Conservation (phyloP, 2,797 vertebrate genomes). For the Todus mexicanus region DNA sequence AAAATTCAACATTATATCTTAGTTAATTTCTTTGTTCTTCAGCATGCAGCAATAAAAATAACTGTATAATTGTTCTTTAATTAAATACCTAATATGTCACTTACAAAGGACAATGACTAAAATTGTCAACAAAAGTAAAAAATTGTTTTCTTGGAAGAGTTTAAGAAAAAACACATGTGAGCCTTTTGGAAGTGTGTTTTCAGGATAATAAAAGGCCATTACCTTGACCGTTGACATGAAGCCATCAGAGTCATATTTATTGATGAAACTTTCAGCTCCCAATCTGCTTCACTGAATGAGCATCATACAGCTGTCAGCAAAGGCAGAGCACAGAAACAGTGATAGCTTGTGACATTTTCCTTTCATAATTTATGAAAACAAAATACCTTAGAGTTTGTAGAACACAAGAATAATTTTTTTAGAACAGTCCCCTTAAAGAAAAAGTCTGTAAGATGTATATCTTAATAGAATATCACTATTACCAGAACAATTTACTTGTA, state of each 20-base stretch:
- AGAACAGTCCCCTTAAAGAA: not conserved
- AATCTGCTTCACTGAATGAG: conserved; percentile 97
- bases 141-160: conserved; percentile 21
- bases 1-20: not conserved
- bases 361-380: conserved; percentile 99
- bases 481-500: conserved; percentile 2
- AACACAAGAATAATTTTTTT: conserved; percentile 46
- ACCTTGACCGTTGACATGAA: conserved; percentile 98
- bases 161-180: not conserved
- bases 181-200: conserved; percentile 65
- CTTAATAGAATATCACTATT: not conserved
- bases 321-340: conserved; percentile 87
- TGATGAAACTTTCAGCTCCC: conserved; percentile 99
- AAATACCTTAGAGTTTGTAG: conserved; percentile 74
- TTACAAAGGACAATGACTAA: not conserved
- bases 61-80: not conserved
- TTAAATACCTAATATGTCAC: not conserved
- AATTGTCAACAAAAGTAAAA: conserved; percentile 21
- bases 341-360: conserved; percentile 94
- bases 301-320: conserved; percentile 99
- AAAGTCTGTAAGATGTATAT: not conserved
- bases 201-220: conserved; percentile 95
- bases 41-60: not conserved
- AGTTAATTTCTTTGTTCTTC: not conserved
- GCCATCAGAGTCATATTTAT: conserved; percentile 99